Percentiles rank a stretch among this genome's conserved stretches.
Evolutionary conservation across 1,140 invertebrate genomes (phyloP).

Genomic region (Planococcus citri): DNA sequence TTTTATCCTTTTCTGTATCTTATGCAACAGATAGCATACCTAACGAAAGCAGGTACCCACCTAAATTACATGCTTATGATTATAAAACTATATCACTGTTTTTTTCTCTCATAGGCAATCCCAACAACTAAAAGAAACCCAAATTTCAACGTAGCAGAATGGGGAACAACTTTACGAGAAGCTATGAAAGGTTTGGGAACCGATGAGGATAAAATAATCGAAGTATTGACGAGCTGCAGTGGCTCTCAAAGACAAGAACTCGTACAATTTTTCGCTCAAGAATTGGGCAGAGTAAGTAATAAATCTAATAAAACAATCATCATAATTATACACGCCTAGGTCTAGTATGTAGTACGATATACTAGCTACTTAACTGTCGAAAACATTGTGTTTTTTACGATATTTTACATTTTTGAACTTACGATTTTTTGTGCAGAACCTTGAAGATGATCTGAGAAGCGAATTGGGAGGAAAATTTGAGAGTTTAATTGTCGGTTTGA

Average conservation of each 20-base stretch:
- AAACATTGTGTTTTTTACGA: neutral
- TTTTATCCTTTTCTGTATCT: too few relatives aligned
- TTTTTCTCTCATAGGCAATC: slow-evolving; percentile 12
- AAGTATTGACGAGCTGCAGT: slow-evolving; percentile 50
- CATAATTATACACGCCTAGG: too few relatives aligned
- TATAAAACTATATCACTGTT: too few relatives aligned
- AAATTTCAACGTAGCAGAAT: slow-evolving; percentile 49
- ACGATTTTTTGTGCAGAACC: slow-evolving; percentile 40
- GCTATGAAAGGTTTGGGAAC: slow-evolving; percentile 69
- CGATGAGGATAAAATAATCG: slow-evolving; percentile 61
- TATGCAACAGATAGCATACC: too few relatives aligned
- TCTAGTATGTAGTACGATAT: slow-evolving; percentile 16
- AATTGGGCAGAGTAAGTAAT: slow-evolving; percentile 54
- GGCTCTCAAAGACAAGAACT: slow-evolving; percentile 56
- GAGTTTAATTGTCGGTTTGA: slow-evolving; percentile 58
- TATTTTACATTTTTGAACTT: neutral
- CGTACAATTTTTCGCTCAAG: slow-evolving; percentile 48
- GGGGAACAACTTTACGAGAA: slow-evolving; percentile 50
- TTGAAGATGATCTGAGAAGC: slow-evolving; percentile 58
- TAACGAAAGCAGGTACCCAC: too few relatives aligned
- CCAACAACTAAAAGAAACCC: slow-evolving; percentile 46
- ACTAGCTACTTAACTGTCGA: neutral
- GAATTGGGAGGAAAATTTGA: slow-evolving; percentile 66
- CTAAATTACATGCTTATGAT: too few relatives aligned
- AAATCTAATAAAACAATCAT: neutral